Evolutionary conservation across 2,888 invertebrate genomes (phyloP).

Genomic region (Protophormia terraenovae): DNA sequence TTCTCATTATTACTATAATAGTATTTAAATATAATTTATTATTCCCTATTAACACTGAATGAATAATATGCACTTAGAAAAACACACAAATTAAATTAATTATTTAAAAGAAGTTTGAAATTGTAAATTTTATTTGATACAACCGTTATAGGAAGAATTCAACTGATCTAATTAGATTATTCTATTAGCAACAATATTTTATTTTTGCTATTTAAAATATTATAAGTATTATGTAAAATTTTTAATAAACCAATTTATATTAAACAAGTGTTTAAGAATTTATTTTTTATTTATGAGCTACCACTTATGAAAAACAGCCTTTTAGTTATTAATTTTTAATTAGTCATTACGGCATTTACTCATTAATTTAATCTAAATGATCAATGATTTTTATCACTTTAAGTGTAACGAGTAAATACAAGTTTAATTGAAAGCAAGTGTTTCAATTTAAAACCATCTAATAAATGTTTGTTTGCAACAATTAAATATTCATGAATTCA

Average conservation of each 20-base stretch:
- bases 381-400: slow-evolving; percentile 15
- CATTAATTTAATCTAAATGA: slow-evolving; percentile 23
- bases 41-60: too few relatives aligned
- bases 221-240: not conserved
- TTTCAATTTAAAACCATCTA: not conserved
- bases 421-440: slow-evolving; percentile 17
- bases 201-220: too few relatives aligned
- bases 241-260: not conserved
- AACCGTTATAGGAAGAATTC: too few relatives aligned
- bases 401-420: not conserved
- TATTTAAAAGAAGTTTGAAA: too few relatives aligned
- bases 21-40: too few relatives aligned
- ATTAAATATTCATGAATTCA: slow-evolving; percentile 10
- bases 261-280: not conserved
- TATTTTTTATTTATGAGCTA: not conserved
- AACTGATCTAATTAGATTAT: too few relatives aligned
- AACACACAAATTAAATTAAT: too few relatives aligned
- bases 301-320: slow-evolving; percentile 18
- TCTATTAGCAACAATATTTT: too few relatives aligned
- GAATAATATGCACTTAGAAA: too few relatives aligned
- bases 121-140: too few relatives aligned
- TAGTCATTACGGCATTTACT: not conserved
- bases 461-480: not conserved
- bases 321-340: not conserved
- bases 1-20: too few relatives aligned